Evolutionary conservation across 2,888 invertebrate genomes (phyloP), one percentile per base, ranked within the genome.

Genomic region (Xanthorhoe designata): DNA sequence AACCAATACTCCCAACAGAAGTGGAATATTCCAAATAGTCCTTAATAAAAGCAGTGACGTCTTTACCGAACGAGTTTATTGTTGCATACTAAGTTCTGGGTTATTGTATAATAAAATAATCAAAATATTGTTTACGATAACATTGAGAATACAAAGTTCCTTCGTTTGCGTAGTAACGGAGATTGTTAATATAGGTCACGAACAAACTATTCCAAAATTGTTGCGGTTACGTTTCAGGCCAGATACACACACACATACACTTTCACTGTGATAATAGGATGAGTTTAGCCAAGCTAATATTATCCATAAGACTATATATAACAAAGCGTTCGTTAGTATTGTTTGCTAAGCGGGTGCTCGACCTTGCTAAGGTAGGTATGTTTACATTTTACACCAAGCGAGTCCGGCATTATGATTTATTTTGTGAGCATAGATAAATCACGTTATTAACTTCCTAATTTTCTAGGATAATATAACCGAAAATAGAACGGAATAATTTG

Each of bases 361-460:
- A 75, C 82, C 83, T 84, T 85, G 79, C 42, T 49, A 61, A 75
- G 78, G 35, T 17, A 38, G 38, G 13, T 38, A 38, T 58, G 50
- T 59, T 50, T 59, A 59, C 58, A 49, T 32, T 80, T 79, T 80
- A 79, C 80, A 75, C 68, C 72, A 70, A 75, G 73, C 79, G 68
- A 63, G 70, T 78, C 75, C 62, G 73, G 70, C 77, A 77, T 76
- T 71, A 71, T 84, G 82, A 85, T 83, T 82, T 82, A 85, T 83
- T 79, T 77, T 81, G 78, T 80, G 78, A 80, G 75, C 78, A 78
- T 61, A 72, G 68, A 19, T 59, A 58, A 19, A 71, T 68, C 62
- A 67, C 70, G 68, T 70, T 63, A 65, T 66, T 75, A 69, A 76
- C 75, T 79, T 79, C 76, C 77, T 76, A 58, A 62, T 64, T 53